Percentiles rank a stretch among this genome's conserved stretches.
phyloP scores from a whole-genome alignment of 2,888 invertebrate species.

The Rosalia funebris region DNA sequence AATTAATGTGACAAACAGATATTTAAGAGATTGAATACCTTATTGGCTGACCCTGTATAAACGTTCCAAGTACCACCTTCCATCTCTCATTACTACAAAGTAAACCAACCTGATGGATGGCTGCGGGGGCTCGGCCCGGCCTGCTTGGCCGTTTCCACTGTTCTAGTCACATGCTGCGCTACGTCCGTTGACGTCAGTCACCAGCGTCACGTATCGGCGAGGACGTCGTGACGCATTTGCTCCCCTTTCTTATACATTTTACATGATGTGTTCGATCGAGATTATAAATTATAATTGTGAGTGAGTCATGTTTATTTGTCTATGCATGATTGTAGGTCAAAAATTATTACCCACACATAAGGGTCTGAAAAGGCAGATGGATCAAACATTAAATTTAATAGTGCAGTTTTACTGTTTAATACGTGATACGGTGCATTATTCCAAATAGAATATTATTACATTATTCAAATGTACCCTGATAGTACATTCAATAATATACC shows the following conservation, averaged over 20 bases:
- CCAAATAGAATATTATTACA: too few species aligned
- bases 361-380: too few species aligned
- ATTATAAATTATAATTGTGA: conserved; percentile 17
- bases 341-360: not conserved
- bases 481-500: too few species aligned
- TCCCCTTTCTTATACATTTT: conserved; percentile 21
- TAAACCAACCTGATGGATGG: conserved; percentile 14
- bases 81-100: conserved; percentile 18
- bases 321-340: not conserved
- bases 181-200: conserved; percentile 20
- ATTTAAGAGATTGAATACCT: too few species aligned
- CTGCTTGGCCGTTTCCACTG: conserved; percentile 23
- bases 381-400: too few species aligned
- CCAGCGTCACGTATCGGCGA: conserved; percentile 14
- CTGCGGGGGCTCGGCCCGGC: conserved; percentile 38
- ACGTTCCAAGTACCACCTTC: too few species aligned
- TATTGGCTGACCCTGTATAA: too few species aligned
- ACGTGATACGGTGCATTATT: too few species aligned
- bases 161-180: conserved; percentile 1
- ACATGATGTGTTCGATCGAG: conserved; percentile 14
- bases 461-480: too few species aligned
- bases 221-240: conserved; percentile 23
- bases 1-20: too few species aligned
- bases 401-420: too few species aligned
- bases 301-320: conserved; percentile 12